Base-by-base conservation (phyloP, 2,113 vertebrate genomes). In the Myiagra hebetior region DNA sequence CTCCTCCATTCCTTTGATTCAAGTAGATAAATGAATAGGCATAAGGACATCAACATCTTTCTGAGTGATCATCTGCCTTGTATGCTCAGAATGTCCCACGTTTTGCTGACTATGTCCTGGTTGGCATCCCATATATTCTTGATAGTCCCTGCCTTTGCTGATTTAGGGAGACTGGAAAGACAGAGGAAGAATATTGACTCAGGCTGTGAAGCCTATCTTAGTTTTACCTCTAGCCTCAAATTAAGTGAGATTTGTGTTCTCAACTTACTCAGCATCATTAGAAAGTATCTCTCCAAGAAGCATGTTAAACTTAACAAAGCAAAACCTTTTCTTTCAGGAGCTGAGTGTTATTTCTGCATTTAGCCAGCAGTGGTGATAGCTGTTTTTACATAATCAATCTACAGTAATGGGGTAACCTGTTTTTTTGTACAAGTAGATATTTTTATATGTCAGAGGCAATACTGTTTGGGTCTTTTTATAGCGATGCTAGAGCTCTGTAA, bases 1-100 rank as follows among this genome's bases (percentile, higher is more conserved):
- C 92, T 94, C 49, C 69, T 94, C 68, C 84, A 87, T 84, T 92
- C 85, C 70, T 98, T 98, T 98, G 97, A 98, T 98, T 97, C 96
- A 95, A 96, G 94, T 91, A 97, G 96, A 98, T 98, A 97, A 97
- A 98, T 97, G 97, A 98, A 97, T 91, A 98, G 70, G 96, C 97
- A 94, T 96, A 96, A 97, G 97, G 95, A 97, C 96, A 94, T 97
- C 96, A 97, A 96, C 96, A 96, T 98, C 97, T 97, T 97, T 97
- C 93, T 97, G 97, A 98, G 83, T 97, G 97, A 98, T 98, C 97
- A 88, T 92, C 82, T 91, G 85, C 69, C 90, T 96, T 80, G 87
- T 95, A 80, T 39, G 13, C 60, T 91, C 79, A 85, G 89, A 91
- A 91, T 94, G 87, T 95, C 91, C 93, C 89, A 79, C 75, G 92